A percentile compares a stretch with the other conserved stretches of the same genome.
These are phyloP conservation scores for Psephotus haematonotus DNA, from an alignment of 2,113 vertebrate genomes.

Conservation along the genomic window DNA sequence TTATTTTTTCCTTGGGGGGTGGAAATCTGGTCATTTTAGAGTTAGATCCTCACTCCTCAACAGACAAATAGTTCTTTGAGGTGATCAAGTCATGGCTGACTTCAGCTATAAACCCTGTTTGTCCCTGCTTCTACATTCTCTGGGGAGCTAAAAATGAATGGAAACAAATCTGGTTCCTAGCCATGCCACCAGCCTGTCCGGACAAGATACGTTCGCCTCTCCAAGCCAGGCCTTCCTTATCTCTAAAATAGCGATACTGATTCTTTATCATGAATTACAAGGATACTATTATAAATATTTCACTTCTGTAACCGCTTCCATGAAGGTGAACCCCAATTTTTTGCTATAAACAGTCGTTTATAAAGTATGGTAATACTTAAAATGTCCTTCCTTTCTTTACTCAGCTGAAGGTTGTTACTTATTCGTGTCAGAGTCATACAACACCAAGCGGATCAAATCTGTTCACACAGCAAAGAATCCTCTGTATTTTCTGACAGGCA, in stretches of 20 bases:
- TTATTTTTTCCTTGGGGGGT: not conserved
- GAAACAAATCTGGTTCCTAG: not conserved
- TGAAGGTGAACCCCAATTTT: not conserved
- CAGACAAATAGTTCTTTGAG: not conserved
- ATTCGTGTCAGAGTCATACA: not conserved
- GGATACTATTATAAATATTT: not conserved
- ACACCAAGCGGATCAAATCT: not conserved
- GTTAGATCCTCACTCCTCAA: not conserved
- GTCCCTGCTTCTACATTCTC: not conserved
- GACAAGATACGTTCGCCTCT: not conserved
- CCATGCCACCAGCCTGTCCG: not conserved
- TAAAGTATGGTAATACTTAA: not conserved
- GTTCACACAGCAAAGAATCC: not conserved
- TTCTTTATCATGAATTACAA: not conserved
- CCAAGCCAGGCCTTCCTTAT: not conserved
- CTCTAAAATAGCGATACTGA: not conserved
- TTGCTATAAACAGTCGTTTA: not conserved
- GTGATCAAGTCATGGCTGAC: not conserved
- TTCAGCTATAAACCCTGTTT: not conserved
- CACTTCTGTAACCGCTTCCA: not conserved
- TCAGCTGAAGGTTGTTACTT: not conserved
- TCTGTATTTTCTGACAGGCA: not conserved
- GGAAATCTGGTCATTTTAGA: not conserved
- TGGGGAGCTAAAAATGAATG: not conserved
- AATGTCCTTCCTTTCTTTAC: not conserved